phyloP scores from a whole-genome alignment of 2,113 vertebrate species.

The Alces alces region DNA sequence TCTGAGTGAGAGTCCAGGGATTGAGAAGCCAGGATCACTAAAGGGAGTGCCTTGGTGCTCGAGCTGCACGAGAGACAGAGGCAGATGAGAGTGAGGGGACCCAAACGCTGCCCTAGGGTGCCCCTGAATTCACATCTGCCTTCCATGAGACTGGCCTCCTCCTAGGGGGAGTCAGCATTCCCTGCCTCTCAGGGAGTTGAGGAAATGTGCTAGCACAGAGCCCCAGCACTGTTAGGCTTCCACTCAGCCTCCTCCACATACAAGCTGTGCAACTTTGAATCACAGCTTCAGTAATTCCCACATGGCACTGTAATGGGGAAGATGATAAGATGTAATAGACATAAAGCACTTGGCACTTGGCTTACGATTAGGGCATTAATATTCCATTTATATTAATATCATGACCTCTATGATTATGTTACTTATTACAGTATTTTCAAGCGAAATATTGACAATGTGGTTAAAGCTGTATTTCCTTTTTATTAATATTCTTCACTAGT shows the following conservation, averaged over 20 bases:
- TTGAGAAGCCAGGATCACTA: constrained; percentile 68
- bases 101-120: too few relatives aligned
- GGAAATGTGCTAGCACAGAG: neutral
- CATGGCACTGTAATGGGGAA: neutral
- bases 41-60: constrained; percentile 74
- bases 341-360: neutral
- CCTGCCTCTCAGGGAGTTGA: neutral
- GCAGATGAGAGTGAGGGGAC: neutral
- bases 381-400: neutral
- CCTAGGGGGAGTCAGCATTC: neutral
- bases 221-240: neutral
- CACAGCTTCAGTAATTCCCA: neutral
- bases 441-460: neutral
- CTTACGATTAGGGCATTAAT: neutral
- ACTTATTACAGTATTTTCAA: neutral
- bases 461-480: neutral
- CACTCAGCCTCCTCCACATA: too few relatives aligned
- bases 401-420: neutral
- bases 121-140: neutral
- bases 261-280: neutral
- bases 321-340: neutral
- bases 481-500: neutral
- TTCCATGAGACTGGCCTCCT: neutral
- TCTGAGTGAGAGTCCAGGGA: constrained; percentile 51
- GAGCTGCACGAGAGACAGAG: constrained; percentile 56